Base-by-base conservation (phyloP, 1,140 invertebrate genomes). In the Drosophila azteca region DNA sequence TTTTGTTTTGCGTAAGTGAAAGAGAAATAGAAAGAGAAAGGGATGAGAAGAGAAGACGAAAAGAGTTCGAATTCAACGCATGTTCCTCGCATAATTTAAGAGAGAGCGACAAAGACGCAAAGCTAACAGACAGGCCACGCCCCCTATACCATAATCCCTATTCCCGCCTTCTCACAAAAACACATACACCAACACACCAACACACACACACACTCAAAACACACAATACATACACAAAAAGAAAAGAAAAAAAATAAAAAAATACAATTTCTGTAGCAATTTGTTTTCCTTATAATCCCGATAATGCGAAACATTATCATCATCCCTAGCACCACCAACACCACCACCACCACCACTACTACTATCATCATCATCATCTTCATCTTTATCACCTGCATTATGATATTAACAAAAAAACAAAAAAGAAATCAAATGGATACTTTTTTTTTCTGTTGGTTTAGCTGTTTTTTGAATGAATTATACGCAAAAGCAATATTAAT, bases 61-160 rank as follows among this genome's bases (percentile, higher is more conserved):
- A 51, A 78, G 80, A 57, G 74, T 76, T 74, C 17, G 81, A 80
- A 87, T 85, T 85, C 82, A 85, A 87, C 82, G 77, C 75, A 87
- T 87, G 82, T 87, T 87, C 82, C 82, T 87, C 82, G 82, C 82
- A 85, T 87, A 87, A 87, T 79, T 87, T 87, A 87, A 87, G 82
- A 75, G 70, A 73, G 65, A 76, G 70, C 70, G 70, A 83, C 68
- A 81, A 67, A 81, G 66, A 80, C 65, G 74, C 78, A 73, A 39
- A 39, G 69, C 61, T 67, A 76, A 73, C 59, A 74, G 48, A 70
- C 60, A 77, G 35, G 11, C 35, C 35, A 39, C 35, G 35, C 35
- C 35, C 35, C 35, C 35, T 39, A 39, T 11, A 39, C 3, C 35
- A 39, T 39, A 39, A 3, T 11, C 35, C 62, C 43, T 44, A 49